Base-by-base conservation (phyloP, 2,888 invertebrate species). In the Archaeoteleia sp. region DNA sequence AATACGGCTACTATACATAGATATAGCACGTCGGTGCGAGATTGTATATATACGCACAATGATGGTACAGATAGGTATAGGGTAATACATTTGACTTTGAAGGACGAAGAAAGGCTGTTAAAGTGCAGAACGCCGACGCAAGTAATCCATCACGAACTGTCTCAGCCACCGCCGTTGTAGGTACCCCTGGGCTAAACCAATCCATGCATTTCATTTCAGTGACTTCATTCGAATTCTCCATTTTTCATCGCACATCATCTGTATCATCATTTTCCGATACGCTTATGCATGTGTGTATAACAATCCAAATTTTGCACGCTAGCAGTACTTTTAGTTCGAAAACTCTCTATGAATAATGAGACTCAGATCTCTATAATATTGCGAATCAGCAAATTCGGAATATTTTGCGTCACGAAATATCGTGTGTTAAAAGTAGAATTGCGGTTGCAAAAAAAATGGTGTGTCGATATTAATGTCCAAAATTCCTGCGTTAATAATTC, bases 141-240 rank as follows among this genome's bases (percentile, higher is more conserved):
- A 76, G 82, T 80, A 83, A 83, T 83, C 83, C 82, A 83, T 83
- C 83, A 83, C 78, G 66, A 55, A 75, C 82, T 83, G 83, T 83
- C 83, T 81, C 79, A 81, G 74, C 75, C 82, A 81, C 78, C 75
- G 76, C 75, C 76, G 73, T 73, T 69, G 73, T 72, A 67, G 73
- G 58, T 73, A 76, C 81, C 75, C 79, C 73, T 72, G 74, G 79
- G 82, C 82, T 80, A 82, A 82, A 83, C 78, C 83, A 83, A 84
- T 84, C 82, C 80, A 80, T 82, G 84, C 82, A 82, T 84, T 82
- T 82, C 82, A 79, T 82, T 82, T 81, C 81, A 74, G 79, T 77
- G 80, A 81, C 82, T 84, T 78, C 76, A 75, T 79, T 78, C 75
- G 73, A 78, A 74, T 73, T 75, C 79, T 77, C 80, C 78, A 82